These are phyloP conservation scores for Zeugodacus cucurbitae DNA, from an alignment of 1,140 invertebrate species.

Conservation along the genomic window DNA sequence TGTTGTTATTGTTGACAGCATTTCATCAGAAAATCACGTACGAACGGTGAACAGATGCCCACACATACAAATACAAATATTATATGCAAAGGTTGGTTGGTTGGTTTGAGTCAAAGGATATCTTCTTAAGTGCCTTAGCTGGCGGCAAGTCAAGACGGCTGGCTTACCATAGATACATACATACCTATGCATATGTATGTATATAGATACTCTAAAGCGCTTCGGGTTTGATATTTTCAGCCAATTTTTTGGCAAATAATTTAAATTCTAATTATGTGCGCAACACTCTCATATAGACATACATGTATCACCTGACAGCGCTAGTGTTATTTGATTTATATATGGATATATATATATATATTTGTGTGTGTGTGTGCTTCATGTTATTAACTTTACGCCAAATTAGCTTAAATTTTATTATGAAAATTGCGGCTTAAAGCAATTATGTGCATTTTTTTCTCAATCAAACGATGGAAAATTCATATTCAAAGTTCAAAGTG, in stretches of 20 bases:
- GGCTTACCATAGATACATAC: not conserved
- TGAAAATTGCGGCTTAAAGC: constrained; percentile 7
- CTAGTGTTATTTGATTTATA: too few species aligned
- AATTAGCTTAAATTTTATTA: constrained; percentile 20
- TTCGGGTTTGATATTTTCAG: not conserved
- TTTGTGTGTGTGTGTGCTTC: not conserved
- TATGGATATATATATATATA: not conserved
- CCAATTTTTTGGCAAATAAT: not conserved
- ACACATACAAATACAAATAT: too few species aligned
- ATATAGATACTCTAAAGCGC: not conserved
- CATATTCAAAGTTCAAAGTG: not conserved
- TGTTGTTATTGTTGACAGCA: not conserved
- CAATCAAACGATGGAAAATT: not conserved
- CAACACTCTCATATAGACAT: not conserved
- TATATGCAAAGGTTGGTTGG: not conserved
- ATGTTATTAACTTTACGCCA: constrained; percentile 19
- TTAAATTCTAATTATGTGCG: constrained; percentile 16
- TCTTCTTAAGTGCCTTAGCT: not conserved
- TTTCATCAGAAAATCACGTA: constrained; percentile 35
- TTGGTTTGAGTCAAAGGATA: not conserved
- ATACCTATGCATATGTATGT: not conserved
- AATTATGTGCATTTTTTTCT: not conserved
- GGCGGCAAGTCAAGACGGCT: not conserved
- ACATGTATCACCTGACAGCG: not conserved
- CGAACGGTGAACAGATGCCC: not conserved